A percentile compares a stretch with the other conserved stretches of the same genome.
Evolutionary conservation across 2,113 vertebrate genomes (phyloP).

Genomic region (Cebus imitator): DNA sequence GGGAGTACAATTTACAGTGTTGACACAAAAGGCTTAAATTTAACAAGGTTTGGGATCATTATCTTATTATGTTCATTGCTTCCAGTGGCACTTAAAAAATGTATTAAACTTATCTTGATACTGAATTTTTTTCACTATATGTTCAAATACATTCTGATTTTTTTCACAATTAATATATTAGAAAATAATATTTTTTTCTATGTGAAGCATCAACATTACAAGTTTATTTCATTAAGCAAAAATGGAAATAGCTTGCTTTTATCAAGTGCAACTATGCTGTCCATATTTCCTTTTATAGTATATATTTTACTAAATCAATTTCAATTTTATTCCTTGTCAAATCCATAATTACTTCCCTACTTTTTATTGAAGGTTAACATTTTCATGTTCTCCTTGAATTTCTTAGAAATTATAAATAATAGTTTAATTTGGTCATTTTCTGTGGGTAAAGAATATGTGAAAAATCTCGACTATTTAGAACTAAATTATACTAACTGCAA

Average conservation of each 20-base stretch:
- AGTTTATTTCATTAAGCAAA: neutral
- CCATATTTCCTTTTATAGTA: neutral
- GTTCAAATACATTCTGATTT: neutral
- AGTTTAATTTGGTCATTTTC: neutral
- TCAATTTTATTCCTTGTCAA: neutral
- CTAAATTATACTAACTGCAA: neutral
- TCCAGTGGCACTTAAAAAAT: neutral
- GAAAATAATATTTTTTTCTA: neutral
- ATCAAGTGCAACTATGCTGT: neutral
- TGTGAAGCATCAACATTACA: neutral
- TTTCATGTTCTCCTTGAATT: neutral
- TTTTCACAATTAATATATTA: neutral
- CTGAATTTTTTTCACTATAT: neutral
- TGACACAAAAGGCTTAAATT: neutral
- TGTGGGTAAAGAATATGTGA: neutral
- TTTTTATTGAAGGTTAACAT: slow-evolving; percentile 15
- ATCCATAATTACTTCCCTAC: neutral
- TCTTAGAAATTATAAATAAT: slow-evolving; percentile 10
- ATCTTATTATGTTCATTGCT: neutral
- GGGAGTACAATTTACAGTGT: neutral
- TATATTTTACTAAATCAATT: neutral
- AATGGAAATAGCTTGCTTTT: neutral
- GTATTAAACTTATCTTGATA: neutral
- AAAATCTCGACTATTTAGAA: slow-evolving; percentile 14
- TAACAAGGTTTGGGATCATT: neutral